phyloP scores from a whole-genome alignment of 2,113 vertebrate species.

The Strigops habroptila region DNA sequence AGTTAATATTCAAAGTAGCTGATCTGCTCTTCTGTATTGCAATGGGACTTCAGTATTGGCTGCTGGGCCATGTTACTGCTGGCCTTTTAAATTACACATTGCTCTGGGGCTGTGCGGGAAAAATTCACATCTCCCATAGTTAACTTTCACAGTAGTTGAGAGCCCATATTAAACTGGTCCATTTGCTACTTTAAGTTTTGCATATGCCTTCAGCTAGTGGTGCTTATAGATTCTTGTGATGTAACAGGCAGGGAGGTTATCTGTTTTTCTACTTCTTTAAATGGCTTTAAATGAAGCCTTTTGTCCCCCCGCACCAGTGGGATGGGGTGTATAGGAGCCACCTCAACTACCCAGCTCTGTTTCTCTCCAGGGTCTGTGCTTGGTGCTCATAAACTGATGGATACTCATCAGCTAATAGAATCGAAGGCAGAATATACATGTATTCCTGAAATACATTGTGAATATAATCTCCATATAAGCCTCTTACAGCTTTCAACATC shows the following conservation, averaged over 20 bases:
- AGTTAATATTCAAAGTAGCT: background rate
- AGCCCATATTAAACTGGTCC: background rate
- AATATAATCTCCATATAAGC: slow-evolving; percentile 25
- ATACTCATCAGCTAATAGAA: slow-evolving; percentile 29
- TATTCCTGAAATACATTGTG: background rate
- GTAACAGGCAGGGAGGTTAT: background rate
- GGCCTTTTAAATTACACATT: background rate
- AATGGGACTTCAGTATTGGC: background rate
- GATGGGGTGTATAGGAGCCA: background rate
- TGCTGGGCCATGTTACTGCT: background rate
- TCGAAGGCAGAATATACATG: background rate
- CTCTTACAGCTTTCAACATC: slow-evolving; percentile 28
- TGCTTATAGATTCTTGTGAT: background rate
- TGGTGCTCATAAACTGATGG: background rate
- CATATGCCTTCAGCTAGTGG: background rate
- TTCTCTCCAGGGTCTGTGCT: background rate
- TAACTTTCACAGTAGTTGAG: background rate
- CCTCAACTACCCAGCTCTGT: background rate
- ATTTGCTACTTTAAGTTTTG: background rate
- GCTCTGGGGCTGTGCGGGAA: background rate
- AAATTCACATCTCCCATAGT: background rate
- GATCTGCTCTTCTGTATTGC: background rate
- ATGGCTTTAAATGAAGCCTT: background rate
- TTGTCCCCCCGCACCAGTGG: background rate
- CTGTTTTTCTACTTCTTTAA: background rate